Conservation (phyloP, 2,888 invertebrate species). For the Drosophila subquinaria region DNA sequence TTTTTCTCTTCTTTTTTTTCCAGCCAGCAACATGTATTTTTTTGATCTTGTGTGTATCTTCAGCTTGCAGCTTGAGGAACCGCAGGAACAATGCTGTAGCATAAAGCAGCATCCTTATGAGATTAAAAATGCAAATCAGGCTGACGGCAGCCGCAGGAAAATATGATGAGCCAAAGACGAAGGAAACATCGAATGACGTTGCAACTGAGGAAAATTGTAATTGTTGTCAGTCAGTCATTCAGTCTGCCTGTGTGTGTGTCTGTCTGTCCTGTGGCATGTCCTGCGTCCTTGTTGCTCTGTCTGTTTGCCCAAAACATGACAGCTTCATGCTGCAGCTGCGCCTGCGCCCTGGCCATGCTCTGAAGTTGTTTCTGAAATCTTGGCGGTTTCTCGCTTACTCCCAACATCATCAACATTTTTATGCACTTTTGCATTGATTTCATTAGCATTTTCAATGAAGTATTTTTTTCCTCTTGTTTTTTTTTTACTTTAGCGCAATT, state of each 20-base stretch:
- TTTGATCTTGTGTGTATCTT: slow-evolving; percentile 16
- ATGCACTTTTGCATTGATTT: slow-evolving; percentile 72
- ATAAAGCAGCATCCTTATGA: slow-evolving; percentile 79
- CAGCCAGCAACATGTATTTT: slow-evolving; percentile 44
- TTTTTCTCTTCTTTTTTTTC: slow-evolving; percentile 32
- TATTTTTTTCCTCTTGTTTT: slow-evolving; percentile 24
- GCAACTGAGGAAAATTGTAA: slow-evolving; percentile 68
- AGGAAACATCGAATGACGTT: slow-evolving; percentile 57
- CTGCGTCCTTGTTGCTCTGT: slow-evolving; percentile 10
- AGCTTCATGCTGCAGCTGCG: slow-evolving; percentile 75
- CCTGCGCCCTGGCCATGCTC: slow-evolving; percentile 33
- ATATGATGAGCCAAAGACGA: slow-evolving; percentile 57
- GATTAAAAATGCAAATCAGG: slow-evolving; percentile 84
- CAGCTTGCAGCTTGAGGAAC: slow-evolving; percentile 69
- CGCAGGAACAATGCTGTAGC: slow-evolving; percentile 70
- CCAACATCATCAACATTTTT: slow-evolving; percentile 38
- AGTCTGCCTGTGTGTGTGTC: slow-evolving; percentile 34
- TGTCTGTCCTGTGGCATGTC: slow-evolving; percentile 6
- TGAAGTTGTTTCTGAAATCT: slow-evolving; percentile 21
- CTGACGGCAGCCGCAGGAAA: slow-evolving; percentile 64
- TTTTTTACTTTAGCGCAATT: slow-evolving; percentile 40
- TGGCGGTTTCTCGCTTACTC: slow-evolving; percentile 51
- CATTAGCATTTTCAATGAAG: slow-evolving; percentile 62
- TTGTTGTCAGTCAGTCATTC: slow-evolving; percentile 66
- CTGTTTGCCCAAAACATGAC: slow-evolving; percentile 79